Percentiles rank a stretch among this genome's conserved stretches.
These are phyloP conservation scores for Scaptomyza pallida DNA, from an alignment of 1,140 invertebrate genomes.

Conservation along the genomic window DNA sequence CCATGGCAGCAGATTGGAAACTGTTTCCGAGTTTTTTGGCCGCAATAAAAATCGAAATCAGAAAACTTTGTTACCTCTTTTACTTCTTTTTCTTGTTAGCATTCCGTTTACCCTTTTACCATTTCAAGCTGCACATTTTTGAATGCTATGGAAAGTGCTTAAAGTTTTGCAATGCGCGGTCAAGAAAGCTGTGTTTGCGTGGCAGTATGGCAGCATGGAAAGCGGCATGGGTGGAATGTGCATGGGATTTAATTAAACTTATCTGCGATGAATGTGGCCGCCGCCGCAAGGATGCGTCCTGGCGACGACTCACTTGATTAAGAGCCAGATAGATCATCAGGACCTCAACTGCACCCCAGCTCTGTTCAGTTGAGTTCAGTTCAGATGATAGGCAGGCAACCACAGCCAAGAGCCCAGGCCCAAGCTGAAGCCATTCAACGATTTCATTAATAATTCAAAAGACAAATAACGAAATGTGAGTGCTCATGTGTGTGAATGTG, in stretches of 20 bases:
- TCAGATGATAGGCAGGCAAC: conserved; percentile 5
- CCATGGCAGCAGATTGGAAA: conserved; percentile 27
- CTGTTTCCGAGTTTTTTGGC: conserved; percentile 40
- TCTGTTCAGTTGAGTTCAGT: background rate
- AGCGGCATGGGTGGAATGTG: conserved; percentile 27
- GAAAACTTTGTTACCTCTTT: conserved; percentile 59
- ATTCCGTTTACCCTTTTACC: background rate
- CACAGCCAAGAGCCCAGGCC: background rate
- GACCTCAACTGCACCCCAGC: conserved; percentile 16
- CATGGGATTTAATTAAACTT: conserved; percentile 74
- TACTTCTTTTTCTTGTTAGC: conserved; percentile 5
- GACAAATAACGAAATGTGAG: conserved; percentile 58
- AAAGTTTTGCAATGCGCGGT: conserved; percentile 48
- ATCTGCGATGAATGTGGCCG: conserved; percentile 43
- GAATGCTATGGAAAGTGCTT: conserved; percentile 39
- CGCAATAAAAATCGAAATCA: conserved; percentile 78
- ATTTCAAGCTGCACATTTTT: conserved; percentile 25
- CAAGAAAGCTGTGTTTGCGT: conserved; percentile 18
- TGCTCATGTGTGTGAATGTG: conserved; percentile 20
- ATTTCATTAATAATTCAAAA: conserved; percentile 65
- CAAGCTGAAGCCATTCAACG: conserved; percentile 45
- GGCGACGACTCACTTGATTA: conserved; percentile 56
- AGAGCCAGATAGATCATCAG: conserved; percentile 58
- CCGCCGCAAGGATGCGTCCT: background rate
- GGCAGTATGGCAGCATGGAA: conserved; percentile 1